Conservation (phyloP, 1,140 invertebrate genomes). For the Drosophila malerkotliana region DNA sequence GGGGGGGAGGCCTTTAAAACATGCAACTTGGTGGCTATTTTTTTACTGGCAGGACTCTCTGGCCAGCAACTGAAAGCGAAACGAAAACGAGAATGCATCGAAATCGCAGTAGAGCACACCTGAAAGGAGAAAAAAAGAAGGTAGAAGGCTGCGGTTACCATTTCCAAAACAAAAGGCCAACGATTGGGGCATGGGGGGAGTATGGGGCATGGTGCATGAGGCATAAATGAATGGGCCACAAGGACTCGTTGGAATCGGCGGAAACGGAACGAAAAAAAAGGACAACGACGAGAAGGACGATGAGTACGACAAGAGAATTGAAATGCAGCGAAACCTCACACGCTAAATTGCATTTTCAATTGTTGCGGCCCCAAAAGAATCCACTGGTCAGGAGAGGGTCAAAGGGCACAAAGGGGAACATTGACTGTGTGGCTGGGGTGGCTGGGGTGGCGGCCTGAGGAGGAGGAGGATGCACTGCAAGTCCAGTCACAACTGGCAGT, state of each 20-base stretch:
- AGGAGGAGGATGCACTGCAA: background rate
- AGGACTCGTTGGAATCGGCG: background rate
- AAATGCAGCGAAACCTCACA: conserved; percentile 35
- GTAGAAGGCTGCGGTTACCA: conserved; percentile 22
- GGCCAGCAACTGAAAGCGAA: conserved; percentile 7
- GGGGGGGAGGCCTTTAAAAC: background rate
- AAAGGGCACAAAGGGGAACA: background rate
- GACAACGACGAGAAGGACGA: background rate
- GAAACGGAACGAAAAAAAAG: conserved; percentile 12
- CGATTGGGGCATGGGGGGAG: conserved; percentile 18
- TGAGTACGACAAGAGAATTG: background rate
- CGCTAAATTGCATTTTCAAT: conserved; percentile 66
- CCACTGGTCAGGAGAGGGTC: background rate
- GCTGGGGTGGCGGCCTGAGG: too few species aligned
- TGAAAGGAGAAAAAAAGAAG: background rate
- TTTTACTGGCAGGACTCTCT: background rate
- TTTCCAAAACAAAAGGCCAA: conserved; percentile 56
- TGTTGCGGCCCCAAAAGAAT: conserved; percentile 20
- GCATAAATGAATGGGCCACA: background rate
- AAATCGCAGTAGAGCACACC: conserved; percentile 23
- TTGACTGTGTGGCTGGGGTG: too few species aligned
- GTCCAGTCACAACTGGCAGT: conserved; percentile 22
- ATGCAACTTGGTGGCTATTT: conserved; percentile 1
- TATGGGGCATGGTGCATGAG: background rate
- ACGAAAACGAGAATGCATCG: conserved; percentile 21